Conservation (phyloP, 1,140 invertebrate genomes). For the Phthorimaea operculella region DNA sequence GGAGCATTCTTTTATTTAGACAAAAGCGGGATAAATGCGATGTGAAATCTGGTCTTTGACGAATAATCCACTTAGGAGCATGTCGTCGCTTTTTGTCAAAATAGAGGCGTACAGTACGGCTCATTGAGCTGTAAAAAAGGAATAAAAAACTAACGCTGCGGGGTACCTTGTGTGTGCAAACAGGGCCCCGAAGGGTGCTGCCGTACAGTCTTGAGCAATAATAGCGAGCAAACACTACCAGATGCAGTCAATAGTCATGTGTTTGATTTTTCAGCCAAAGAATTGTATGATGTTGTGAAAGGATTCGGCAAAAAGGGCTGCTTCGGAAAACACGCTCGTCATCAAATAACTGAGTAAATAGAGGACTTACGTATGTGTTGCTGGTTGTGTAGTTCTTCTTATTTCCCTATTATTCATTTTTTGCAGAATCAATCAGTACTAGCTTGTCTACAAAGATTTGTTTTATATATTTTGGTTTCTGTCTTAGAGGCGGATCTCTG, state of each 20-base stretch:
- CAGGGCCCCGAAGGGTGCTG: slow-evolving; percentile 11
- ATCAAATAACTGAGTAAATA: no score
- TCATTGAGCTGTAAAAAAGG: slow-evolving; percentile 60
- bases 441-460: no score
- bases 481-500: no score
- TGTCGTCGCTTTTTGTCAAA: slow-evolving; percentile 59
- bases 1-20: slow-evolving; percentile 43
- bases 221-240: background rate
- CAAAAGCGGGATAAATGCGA: slow-evolving; percentile 56
- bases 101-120: slow-evolving; percentile 35
- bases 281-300: background rate
- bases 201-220: slow-evolving; percentile 1
- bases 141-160: slow-evolving; percentile 54
- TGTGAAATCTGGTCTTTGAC: slow-evolving; percentile 52
- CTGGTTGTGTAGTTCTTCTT: no score
- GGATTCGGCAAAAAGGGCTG: no score
- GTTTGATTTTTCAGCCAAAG: background rate
- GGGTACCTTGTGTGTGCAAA: slow-evolving; percentile 48
- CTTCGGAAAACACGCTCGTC: no score
- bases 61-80: slow-evolving; percentile 64
- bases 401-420: no score
- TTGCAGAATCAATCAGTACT: no score
- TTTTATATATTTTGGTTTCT: no score
- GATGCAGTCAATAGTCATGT: slow-evolving; percentile 1
- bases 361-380: no score